phyloP scores from a whole-genome alignment of 2,113 vertebrate genomes.

The Hirundichthys speculiger region DNA sequence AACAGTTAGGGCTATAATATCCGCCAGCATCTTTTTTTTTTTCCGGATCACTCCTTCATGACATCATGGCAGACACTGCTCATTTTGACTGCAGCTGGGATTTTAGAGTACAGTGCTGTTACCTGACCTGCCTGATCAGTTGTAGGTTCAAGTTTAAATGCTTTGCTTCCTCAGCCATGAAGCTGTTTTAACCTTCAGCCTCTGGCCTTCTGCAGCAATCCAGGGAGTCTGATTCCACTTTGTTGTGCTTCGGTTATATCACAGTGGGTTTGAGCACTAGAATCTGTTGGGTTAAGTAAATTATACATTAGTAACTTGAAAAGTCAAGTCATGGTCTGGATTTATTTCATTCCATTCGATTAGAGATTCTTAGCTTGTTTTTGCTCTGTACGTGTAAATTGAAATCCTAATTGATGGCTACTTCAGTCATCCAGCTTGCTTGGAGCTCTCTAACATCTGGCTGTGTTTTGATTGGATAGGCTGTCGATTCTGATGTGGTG shows the following conservation, averaged over 20 bases:
- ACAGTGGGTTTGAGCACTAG: not conserved
- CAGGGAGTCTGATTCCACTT: slow-evolving; percentile 10
- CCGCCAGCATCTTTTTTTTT: slow-evolving; percentile 34
- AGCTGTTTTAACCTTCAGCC: slow-evolving; percentile 47
- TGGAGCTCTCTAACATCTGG: slow-evolving; percentile 61
- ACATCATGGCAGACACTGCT: slow-evolving; percentile 42
- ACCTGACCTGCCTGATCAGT: slow-evolving; percentile 18
- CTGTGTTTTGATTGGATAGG: slow-evolving; percentile 72
- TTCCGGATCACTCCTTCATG: slow-evolving; percentile 42
- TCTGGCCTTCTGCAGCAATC: slow-evolving; percentile 5
- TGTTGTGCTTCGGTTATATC: not conserved
- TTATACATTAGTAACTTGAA: not conserved
- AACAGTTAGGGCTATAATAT: slow-evolving; percentile 7
- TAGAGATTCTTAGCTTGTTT: not conserved
- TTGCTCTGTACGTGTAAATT: slow-evolving; percentile 8
- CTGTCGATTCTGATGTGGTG: slow-evolving; percentile 49
- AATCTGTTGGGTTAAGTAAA: slow-evolving; percentile 15
- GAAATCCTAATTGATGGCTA: slow-evolving; percentile 1
- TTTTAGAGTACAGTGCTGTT: slow-evolving; percentile 26
- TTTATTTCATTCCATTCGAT: slow-evolving; percentile 7
- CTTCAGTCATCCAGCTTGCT: slow-evolving; percentile 26
- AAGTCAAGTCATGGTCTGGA: not conserved
- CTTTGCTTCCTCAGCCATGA: slow-evolving; percentile 22
- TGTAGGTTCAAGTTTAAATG: slow-evolving; percentile 25
- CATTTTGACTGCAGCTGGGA: slow-evolving; percentile 43